Base-by-base conservation (phyloP, 2,888 invertebrate species). In the Fragum whitleyi region DNA sequence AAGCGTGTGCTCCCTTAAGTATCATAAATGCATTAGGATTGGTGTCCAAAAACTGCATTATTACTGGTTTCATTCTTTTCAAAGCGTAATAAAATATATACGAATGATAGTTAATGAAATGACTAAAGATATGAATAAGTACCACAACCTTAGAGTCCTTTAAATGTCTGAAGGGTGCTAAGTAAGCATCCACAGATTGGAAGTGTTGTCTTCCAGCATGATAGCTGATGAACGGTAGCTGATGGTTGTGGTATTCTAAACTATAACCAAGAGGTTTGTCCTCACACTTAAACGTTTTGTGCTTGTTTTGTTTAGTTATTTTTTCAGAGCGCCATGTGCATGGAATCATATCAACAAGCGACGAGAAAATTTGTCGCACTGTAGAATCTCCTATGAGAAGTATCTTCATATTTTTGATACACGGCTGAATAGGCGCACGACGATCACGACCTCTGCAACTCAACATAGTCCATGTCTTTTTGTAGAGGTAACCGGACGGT, bases 31-130 rank as follows among this genome's bases (percentile, higher is more conserved):
- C 61, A 19, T 61, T 32, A 2, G 61, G 61, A 42, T 76, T 75
- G 23, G 72, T 26, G 7, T 53, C 26, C 11, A 78, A 28, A 29
- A 82, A 42, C 19, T 29, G 29, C n/a, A 53, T 28, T 9, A 82
- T 62, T 19, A 69, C 78, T 9, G 62, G 53, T 57, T 68, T 76
- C 21, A 79, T 69, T 29, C 36, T 42, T 51, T 76, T 62, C 26
- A 82, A 61, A 19, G 65, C 61, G 5, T 74, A 61, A 36, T 68
- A 76, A 53, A 82, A 82, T 1, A 74, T 76, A 28, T 70, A 70
- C 2, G 82, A 82, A 65, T 82, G 82, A 42, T 79, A 57, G 14
- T 74, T 71, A 5, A 82, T 32, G 6, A 73, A 51, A 76, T 82
- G 82, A 2, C 75, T 73, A 23, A 70, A 82, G 16, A 69, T 42